Base-by-base conservation (phyloP, 2,113 vertebrate genomes). In the Murina feae region DNA sequence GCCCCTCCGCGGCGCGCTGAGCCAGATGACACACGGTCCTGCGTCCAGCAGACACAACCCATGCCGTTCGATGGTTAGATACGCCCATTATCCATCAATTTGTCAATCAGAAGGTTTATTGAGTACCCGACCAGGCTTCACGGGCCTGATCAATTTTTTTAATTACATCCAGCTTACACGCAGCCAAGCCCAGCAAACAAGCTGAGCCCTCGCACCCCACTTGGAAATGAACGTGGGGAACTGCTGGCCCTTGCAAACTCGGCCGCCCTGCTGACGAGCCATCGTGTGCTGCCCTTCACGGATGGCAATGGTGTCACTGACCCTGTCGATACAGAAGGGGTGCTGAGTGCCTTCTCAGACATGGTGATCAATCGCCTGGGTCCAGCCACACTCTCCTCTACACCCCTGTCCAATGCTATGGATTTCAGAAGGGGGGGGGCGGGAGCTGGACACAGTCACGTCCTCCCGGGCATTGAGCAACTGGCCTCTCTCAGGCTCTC, bases 141-240 rank as follows among this genome's bases (percentile, higher is more conserved):
- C 96, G 90, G 86, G 95, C 93, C 80, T 84, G 95, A 95, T 96
- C 95, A 90, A 94, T 96, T 92, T 74, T 92, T 96, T 95, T 86
- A 94, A 96, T 97, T 97, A 94, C 85, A 92, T 86, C 93, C 92
- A 63, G 90, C 68, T 90, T 87, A 32, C 66, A 81, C 1, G 0
- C 81, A 92, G 92, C 71, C 86, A 55, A 92, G 55, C 86, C 93
- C 89, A 83, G 90, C 71, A 74, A 95, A 94, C 88, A 81, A 83
- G 82, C 76, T 1, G 87, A 65, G 37, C 76, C 86, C 83, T 79
- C 28, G 11, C 32, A 30, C 32, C 82, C 90, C 35, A 8, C 85
- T 95, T 93, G 79, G 90, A 97, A 94, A 93, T 60, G 49, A 85
- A 39, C 55, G 4, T 2, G 55, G 95, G 87, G 17, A 63, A 89